Base-by-base conservation (phyloP, 2,797 vertebrate species). In the Benthosema pterotum region DNA sequence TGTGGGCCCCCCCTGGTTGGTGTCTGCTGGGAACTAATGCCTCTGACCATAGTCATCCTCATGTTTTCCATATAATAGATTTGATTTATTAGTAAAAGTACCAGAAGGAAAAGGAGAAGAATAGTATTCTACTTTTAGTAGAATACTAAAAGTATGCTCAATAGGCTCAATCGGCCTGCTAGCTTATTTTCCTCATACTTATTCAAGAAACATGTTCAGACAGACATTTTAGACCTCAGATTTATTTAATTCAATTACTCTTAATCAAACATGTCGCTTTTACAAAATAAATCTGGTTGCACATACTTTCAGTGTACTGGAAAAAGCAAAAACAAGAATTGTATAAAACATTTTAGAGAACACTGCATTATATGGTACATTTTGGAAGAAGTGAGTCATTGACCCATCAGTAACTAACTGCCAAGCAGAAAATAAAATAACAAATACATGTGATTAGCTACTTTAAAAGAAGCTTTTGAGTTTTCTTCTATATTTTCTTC, bases 281-380 rank as follows among this genome's bases (percentile, higher is more conserved):
- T 18, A 57, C 47, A 76, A 79, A 87, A 79, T 70, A 83, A 86
- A 88, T 83, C 84, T 85, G 86, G 79, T 84, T 73, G 69, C 70
- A 66, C 63, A 32, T 71, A 45, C 62, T 78, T 74, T 72, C 51
- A 61, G 63, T 15, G 59, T 78, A 53, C 38, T 48, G 58, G 49
- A 53, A 57, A 71, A 72, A 59, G 42, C 12, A 69, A 83, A 87
- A 83, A 68, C 60, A 74, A 71, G 52, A 73, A 78, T 15, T 16
- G 42, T 9, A 38, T 52, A 58, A 87, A 80, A 68, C 52, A 67
- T 67, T 74, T 63, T 48, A 63, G 43, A 69, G 32, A 64, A 56
- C 42, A 28, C 52, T 48, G 22, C 14, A 13, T 3, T 14, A 14
- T 14, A 14, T 25, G 22, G 17, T 60, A 38, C 28, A 51, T 15